Evolutionary conservation across 2,113 vertebrate species (phyloP), one percentile per base, ranked within the genome.

Genomic region (Tychaedon coryphoeus): DNA sequence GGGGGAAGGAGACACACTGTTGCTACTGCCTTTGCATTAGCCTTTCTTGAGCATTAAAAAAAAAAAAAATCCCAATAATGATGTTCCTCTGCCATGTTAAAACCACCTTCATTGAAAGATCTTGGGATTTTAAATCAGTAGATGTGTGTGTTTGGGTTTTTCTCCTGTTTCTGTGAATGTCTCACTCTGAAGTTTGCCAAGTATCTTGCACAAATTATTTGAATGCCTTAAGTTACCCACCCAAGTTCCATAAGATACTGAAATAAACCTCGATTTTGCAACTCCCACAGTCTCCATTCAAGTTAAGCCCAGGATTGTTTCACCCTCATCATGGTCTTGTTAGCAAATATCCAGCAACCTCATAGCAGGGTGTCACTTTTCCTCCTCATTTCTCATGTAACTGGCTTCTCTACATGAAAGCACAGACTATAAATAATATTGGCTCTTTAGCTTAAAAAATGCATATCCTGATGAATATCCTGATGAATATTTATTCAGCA

Each of bases 401-500:
- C 54, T 28, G 54, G 26, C 31, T 88, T 80, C 75, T 77, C 60
- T 78, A 81, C 61, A 70, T 86, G 75, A 95, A 96, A 92, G 61
- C 24, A 77, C 60, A 71, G 48, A 40, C 74, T 86, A 71, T 71
- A 88, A 90, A 84, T 92, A 88, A 88, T 83, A 86, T 34, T 94
- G 76, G 80, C 50, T 89, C 71, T 94, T 92, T 76, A 89, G 73
- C 58, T 92, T 93, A 86, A 90, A 91, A 96, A 95, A 95, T 77
- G 62, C 72, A 78, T 91, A 66, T 91, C 50, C 76, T 84, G 72
- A 65, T 92, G 90, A 93, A 94, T 92, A 95, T 89, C 50, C 70
- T 80, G 67, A 66, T 91, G 90, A 93, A 95, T 94, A 95, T 92
- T 91, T 96, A 96, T 93, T 88, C 67, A 80, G 60, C 85, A 93